Base-by-base conservation (phyloP, 2,797 vertebrate species). In the Clamator glandarius region DNA sequence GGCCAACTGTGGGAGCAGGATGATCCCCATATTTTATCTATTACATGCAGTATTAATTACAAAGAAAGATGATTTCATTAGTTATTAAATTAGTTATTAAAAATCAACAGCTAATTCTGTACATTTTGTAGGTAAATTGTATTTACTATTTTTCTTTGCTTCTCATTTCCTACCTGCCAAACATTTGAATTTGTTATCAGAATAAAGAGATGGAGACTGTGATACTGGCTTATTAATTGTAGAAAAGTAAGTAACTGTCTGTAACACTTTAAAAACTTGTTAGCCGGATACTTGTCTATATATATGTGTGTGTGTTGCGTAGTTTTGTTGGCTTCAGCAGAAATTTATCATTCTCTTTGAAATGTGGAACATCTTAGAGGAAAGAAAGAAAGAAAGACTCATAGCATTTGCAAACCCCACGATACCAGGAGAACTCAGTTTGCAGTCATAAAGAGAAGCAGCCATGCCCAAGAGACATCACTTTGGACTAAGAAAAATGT, bases 371-470 rank as follows among this genome's bases (percentile, higher is more conserved):
- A 93, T 97, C 96, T 97, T 94, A 97, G 78, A 89, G 79, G 87
- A 91, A 63, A 83, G 51, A 78, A 19, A 87, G 44, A 76, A 72
- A 87, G 44, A 76, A 72, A 83, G 72, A 78, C 58, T 91, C 54
- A 31, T 78, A 83, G 74, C 48, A 61, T 93, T 96, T 96, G 87
- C 85, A 96, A 92, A 91, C 85, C 93, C 89, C 89, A 70, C 91
- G 96, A 95, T 95, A 95, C 82, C 84, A 69, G 73, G 54, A 93
- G 94, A 98, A 97, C 92, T 98, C 94, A 46, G 97, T 97, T 97
- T 97, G 67, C 84, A 95, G 88, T 97, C 96, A 92, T 97, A 97
- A 98, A 98, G 96, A 97, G 97, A 96, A 97, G 90, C 84, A 96
- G 93, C 41, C 93, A 20, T 96, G 69, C 97, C 97, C 97, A 96